Conservation (phyloP, 2,888 invertebrate species). For the Gymnosoma rotundatum region DNA sequence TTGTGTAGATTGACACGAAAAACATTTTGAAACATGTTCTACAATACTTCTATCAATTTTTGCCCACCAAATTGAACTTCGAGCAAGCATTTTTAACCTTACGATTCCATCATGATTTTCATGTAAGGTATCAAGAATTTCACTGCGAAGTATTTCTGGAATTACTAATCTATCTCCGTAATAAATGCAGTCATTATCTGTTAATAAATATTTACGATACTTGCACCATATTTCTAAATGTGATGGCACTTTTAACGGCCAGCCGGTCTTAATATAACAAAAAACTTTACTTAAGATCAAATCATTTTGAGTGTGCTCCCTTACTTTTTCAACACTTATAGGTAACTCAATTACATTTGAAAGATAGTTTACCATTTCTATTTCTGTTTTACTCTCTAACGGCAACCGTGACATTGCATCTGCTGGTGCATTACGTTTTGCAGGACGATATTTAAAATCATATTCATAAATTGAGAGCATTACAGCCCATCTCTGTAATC, state of each 20-base stretch:
- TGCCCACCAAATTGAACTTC: constrained; percentile 39
- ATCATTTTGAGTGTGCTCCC: neutral
- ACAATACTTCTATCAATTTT: constrained; percentile 29
- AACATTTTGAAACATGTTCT: constrained; percentile 23
- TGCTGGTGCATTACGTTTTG: constrained; percentile 55
- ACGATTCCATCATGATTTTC: constrained; percentile 30
- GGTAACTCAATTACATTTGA: constrained; percentile 6
- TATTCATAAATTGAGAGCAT: constrained; percentile 52
- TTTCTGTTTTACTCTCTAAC: constrained; percentile 47
- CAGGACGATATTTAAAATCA: constrained; percentile 59
- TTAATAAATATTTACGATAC: constrained; percentile 18
- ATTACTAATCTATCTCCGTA: constrained; percentile 34
- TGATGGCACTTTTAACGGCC: constrained; percentile 6
- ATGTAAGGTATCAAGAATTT: constrained; percentile 11
- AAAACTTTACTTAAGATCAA: neutral
- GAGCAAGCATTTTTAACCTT: constrained; percentile 11
- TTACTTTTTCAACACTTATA: neutral
- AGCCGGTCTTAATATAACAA: neutral
- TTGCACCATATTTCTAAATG: constrained; percentile 5
- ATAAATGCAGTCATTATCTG: constrained; percentile 29
- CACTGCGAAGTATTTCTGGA: neutral
- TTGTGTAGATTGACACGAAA: constrained; percentile 20
- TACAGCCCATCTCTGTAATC: constrained; percentile 31
- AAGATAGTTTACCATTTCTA: constrained; percentile 29
- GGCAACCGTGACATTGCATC: constrained; percentile 62